Evolutionary conservation across 2,888 invertebrate species (phyloP).

Genomic region (Slavum lentiscoides): DNA sequence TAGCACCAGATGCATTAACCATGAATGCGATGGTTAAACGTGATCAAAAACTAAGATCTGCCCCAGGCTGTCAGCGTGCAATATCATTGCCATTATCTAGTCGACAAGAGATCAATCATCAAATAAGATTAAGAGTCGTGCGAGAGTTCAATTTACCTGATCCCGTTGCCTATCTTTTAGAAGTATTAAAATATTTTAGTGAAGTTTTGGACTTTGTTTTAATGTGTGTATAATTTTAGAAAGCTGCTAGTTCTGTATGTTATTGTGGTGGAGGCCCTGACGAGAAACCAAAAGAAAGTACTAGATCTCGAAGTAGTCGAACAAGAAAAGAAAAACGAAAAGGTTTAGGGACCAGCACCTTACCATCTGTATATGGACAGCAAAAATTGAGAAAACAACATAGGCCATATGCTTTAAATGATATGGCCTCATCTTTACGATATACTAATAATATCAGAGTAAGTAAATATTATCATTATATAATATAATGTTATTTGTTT

Average conservation of each 20-base stretch:
- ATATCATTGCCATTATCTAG: slow-evolving; percentile 75
- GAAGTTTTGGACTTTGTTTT: background rate
- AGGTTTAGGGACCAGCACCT: slow-evolving; percentile 45
- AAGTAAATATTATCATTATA: background rate
- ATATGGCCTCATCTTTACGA: slow-evolving; percentile 44
- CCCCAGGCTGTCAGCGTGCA: slow-evolving; percentile 79
- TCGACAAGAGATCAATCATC: slow-evolving; percentile 74
- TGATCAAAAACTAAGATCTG: slow-evolving; percentile 78
- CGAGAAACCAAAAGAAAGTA: slow-evolving; percentile 44
- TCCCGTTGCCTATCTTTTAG: slow-evolving; percentile 77
- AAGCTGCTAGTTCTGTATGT: slow-evolving; percentile 48
- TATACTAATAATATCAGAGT: slow-evolving; percentile 40
- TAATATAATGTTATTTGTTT: background rate
- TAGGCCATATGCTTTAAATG: slow-evolving; percentile 39
- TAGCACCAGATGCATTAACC: slow-evolving; percentile 76
- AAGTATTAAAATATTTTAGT: slow-evolving; percentile 58
- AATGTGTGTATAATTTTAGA: slow-evolving; percentile 9
- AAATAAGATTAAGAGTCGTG: slow-evolving; percentile 81
- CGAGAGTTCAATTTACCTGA: slow-evolving; percentile 94
- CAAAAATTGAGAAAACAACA: slow-evolving; percentile 49
- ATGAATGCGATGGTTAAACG: slow-evolving; percentile 81
- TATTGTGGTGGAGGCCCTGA: slow-evolving; percentile 49
- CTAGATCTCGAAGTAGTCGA: slow-evolving; percentile 42
- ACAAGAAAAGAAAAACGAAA: slow-evolving; percentile 51
- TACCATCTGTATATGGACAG: slow-evolving; percentile 36